Evolutionary conservation across 2,888 invertebrate species (phyloP).

Genomic region (Acanthosepion esculentum): DNA sequence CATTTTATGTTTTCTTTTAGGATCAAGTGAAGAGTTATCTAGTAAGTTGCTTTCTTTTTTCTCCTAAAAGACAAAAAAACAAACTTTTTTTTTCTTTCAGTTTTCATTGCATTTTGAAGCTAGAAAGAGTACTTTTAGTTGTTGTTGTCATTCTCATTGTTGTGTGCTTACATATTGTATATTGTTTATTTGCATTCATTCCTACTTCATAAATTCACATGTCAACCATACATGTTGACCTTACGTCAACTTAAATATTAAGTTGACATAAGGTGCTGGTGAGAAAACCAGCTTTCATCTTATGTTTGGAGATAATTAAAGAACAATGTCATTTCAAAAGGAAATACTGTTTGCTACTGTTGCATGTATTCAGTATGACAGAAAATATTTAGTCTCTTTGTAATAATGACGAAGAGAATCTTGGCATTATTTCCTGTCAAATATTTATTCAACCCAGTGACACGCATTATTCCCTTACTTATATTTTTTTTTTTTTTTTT

Average conservation of each 20-base stretch:
- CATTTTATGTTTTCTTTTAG: not conserved
- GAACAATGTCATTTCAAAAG: not conserved
- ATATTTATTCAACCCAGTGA: not conserved
- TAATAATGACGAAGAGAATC: not conserved
- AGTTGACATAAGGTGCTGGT: not conserved
- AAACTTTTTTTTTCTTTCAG: not conserved
- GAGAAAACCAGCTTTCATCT: not conserved
- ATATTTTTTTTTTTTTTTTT: not conserved
- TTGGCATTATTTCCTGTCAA: not conserved
- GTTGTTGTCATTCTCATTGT: too few species aligned
- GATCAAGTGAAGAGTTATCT: conserved; percentile 23
- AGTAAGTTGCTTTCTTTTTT: conserved; percentile 3
- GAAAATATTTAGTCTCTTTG: not conserved
- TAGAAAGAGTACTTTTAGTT: not conserved
- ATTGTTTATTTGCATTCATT: not conserved
- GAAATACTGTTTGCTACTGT: not conserved
- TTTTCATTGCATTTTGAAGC: not conserved
- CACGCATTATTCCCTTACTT: not conserved
- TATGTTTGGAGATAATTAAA: not conserved
- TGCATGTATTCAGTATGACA: not conserved
- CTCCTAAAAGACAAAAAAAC: not conserved
- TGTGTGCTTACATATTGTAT: not conserved
- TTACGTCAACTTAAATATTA: not conserved
- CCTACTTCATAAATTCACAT: not conserved
- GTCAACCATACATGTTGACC: not conserved